Evolutionary conservation across 2,797 vertebrate species (phyloP), one percentile per base, ranked within the genome.

Genomic region (Phyllotis vaccarum): DNA sequence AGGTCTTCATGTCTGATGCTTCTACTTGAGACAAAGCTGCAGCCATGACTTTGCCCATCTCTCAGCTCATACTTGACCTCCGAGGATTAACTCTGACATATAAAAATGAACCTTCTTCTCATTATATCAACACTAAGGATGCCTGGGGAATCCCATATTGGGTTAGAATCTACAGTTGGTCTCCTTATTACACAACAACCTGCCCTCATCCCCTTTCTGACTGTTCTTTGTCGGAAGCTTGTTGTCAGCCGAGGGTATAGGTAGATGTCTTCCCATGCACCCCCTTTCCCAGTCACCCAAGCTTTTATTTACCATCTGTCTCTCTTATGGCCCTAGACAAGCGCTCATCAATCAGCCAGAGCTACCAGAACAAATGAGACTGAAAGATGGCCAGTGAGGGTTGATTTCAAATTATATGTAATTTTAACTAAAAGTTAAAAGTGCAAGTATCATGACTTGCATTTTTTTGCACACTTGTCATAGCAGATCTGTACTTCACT

Each of bases 401-500:
- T 22, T 81, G 58, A 68, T 40, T 74, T 62, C 21, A 72, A 37
- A 8, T 37, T 72, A 31, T 60, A 22, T 43, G 54, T 81, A 64
- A 74, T 81, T 64, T 87, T 43, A 89, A 81, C 64, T 43, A 49
- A 49, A 54, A 74, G 68, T 64, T 64, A 60, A 87, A 60, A 81
- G 14, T 9, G 31, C 24, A 64, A 78, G 46, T 16, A 60, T 75
- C 31, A 13, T 70, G 27, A 58, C 13, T 21, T 54, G 22, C 16
- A n/a, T 78, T 79, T 56, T 52, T n/a, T 79, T 34, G 24, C 14
- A 78, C 6, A 21, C 49, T 58, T 34, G 13, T 79, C 27, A n/a
- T 78, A 49, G n/a, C 17, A 40, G n/a, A 14, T 22, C 27, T 40
- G 16, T 24, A 14, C 60, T 74, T 91, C 17, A 24, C 46, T 66